Evolutionary conservation across 2,113 vertebrate species (phyloP), one percentile per base, ranked within the genome.

Genomic region (Ceyx cyanopectus): DNA sequence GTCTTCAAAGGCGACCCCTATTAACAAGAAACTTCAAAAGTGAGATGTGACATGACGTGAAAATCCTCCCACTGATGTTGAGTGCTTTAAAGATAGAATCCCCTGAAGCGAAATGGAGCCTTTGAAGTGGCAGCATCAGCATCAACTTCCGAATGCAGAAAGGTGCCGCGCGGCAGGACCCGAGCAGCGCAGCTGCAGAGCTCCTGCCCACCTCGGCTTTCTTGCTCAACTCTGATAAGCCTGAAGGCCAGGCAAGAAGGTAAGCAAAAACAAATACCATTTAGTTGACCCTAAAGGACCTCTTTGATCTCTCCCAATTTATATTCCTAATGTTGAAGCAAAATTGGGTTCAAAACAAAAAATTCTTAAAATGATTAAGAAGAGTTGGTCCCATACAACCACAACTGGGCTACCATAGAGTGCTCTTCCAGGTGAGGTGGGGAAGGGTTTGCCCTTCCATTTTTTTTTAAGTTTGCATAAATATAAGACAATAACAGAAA

Each of bases 1-100:
- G 87, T 85, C 93, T 97, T 97, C 96, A 96, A 96, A 97, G 82
- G 77, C 12, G 43, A 96, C 94, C 91, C 75, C 72, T 92, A 96
- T 97, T 96, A 96, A 94, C 86, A 85, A 92, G 70, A 89, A 94
- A 95, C 96, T 97, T 97, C 95, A 97, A 92, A 97, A 93, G 94
- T 95, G 67, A 85, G 91, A 96, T 83, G 72, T 95, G 96, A 96
- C 94, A 79, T 91, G 92, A 96, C 6, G 62, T 91, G 87, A 96
- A 95, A 95, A 96, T 96, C 92, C 88, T 95, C 91, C 92, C 54
- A 86, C 85, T 90, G 94, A 96, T 95, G 91, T 70, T 79, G 90
- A 93, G 76, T 2, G 45, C 93, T 95, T 92, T 96, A 92, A 94
- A 95, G 95, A 91, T 91, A 94, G 94, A 94, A 95, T 96, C 91